Evolutionary conservation across 2,113 vertebrate species (phyloP).

Genomic region (Sylvilagus bachmani): DNA sequence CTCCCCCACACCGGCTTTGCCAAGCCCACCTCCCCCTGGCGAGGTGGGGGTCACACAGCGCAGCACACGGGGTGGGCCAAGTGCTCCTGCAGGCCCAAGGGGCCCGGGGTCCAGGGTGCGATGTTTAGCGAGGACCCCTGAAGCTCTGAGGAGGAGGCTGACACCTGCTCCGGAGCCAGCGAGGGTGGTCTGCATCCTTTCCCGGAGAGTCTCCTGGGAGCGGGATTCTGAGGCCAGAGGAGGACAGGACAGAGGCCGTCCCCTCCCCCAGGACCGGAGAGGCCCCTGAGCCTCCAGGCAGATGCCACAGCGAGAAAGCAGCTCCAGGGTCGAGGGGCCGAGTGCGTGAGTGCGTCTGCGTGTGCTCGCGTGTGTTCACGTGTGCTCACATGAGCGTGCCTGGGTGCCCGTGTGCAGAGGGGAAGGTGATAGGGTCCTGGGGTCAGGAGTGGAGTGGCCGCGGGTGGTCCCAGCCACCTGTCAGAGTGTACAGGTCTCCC

Average conservation of each 20-base stretch:
- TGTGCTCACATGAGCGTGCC: too few relatives aligned
- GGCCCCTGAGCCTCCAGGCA: accelerated
- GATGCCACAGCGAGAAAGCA: neutral
- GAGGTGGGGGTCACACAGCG: neutral
- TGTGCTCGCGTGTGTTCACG: neutral
- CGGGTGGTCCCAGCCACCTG: neutral
- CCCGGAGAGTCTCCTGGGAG: neutral
- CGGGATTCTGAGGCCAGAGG: neutral
- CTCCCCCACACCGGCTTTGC: neutral
- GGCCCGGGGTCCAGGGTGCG: neutral
- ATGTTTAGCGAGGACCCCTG: neutral
- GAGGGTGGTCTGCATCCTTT: too few relatives aligned
- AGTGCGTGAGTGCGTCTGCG: neutral
- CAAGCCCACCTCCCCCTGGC: neutral
- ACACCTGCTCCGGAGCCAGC: neutral
- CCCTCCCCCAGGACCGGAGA: too few relatives aligned
- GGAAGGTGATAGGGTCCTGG: too few relatives aligned
- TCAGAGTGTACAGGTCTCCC: neutral
- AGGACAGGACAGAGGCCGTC: too few relatives aligned
- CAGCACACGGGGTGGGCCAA: constrained; percentile 5
- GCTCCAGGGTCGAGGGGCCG: neutral
- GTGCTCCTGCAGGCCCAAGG: neutral
- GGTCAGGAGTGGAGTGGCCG: neutral
- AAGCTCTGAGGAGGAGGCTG: neutral
- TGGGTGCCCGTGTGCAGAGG: accelerated